A percentile compares a stretch with the other conserved stretches of the same genome.
These are phyloP conservation scores for Rhinoderma darwinii DNA, from an alignment of 2,113 vertebrate species.

Conservation along the genomic window DNA sequence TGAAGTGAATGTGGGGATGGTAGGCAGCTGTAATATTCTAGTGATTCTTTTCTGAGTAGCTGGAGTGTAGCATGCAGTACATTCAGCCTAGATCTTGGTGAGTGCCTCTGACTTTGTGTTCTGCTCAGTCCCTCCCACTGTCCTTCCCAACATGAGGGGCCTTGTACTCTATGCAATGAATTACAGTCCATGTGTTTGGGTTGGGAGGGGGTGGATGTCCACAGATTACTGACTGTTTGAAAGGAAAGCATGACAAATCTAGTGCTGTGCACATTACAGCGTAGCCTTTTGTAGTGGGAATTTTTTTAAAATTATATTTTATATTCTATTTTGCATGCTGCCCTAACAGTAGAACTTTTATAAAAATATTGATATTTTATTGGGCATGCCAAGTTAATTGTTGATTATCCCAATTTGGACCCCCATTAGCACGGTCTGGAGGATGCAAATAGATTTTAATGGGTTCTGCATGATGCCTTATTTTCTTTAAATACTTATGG, in stretches of 20 bases:
- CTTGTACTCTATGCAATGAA: slow-evolving; percentile 5
- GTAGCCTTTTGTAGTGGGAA: not conserved
- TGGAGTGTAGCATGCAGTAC: not conserved
- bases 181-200: slow-evolving; percentile 8
- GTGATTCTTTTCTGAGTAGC: not conserved
- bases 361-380: no score
- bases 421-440: not conserved
- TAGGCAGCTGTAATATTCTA: not conserved
- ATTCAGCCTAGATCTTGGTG: not conserved
- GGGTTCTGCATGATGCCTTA: no score
- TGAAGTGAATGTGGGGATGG: not conserved
- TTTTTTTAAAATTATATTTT: no score
- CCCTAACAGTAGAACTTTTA: no score
- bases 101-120: not conserved
- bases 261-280: not conserved
- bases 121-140: slow-evolving; percentile 18
- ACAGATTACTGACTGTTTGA: not conserved
- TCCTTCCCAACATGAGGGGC: slow-evolving; percentile 31
- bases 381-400: no score
- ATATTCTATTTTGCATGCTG: no score
- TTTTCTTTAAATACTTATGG: not conserved
- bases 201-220: not conserved
- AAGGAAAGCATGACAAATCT: not conserved
- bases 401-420: no score
- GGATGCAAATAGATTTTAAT: not conserved